phyloP scores from a whole-genome alignment of 64 coral and sea anemone genomes.

The Dendrophyllia cribrosa region DNA sequence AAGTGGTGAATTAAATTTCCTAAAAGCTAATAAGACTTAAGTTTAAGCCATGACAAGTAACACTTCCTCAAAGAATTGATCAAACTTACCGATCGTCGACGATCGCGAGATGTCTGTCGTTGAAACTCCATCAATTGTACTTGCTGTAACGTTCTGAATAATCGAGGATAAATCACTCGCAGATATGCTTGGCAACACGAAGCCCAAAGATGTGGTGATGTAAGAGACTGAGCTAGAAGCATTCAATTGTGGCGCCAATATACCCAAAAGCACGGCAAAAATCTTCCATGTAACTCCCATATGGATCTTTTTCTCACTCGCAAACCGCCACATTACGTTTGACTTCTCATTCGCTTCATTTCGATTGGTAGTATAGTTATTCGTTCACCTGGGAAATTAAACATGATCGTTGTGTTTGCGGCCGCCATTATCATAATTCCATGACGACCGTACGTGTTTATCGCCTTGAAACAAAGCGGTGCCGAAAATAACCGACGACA shows the following conservation, averaged over 20 bases:
- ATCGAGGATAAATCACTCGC: neutral
- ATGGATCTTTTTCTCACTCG: neutral
- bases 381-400: constrained; percentile 11
- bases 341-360: neutral
- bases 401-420: neutral
- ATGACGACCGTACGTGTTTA: neutral
- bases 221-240: neutral
- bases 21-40: too few species aligned
- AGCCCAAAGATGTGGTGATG: neutral
- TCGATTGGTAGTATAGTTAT: neutral
- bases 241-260: neutral
- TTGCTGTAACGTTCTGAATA: neutral
- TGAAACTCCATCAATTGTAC: neutral
- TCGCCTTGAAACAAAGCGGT: neutral
- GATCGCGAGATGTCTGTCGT: neutral
- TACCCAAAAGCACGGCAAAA: neutral
- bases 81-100: constrained; percentile 12
- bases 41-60: too few species aligned
- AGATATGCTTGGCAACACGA: neutral
- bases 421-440: constrained; percentile 20
- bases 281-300: neutral
- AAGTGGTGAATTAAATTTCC: too few species aligned
- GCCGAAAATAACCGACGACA: too few species aligned
- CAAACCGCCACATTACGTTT: constrained; percentile 12
- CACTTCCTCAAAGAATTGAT: too few species aligned